These are phyloP conservation scores for Crypturellus undulatus DNA, from an alignment of 2,113 vertebrate genomes.

Conservation along the genomic window DNA sequence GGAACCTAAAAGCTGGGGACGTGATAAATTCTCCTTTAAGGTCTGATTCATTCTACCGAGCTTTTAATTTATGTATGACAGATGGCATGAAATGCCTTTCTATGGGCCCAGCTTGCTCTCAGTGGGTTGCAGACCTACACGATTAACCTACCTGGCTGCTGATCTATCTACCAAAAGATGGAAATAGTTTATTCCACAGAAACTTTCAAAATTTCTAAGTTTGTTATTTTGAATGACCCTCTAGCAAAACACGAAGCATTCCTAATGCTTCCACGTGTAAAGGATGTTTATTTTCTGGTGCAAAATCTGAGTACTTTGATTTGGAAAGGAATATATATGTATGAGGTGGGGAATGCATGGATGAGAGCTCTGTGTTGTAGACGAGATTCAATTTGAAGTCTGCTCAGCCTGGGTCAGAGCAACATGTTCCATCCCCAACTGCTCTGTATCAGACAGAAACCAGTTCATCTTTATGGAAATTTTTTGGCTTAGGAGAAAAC, in stretches of 20 bases:
- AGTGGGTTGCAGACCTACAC: background rate
- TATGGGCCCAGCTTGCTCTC: background rate
- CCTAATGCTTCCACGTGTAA: background rate
- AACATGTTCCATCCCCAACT: background rate
- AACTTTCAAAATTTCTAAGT: background rate
- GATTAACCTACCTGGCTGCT: background rate
- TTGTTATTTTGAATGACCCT: background rate
- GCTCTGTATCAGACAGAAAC: background rate
- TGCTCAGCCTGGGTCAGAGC: background rate
- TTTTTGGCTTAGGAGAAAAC: background rate
- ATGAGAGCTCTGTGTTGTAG: background rate
- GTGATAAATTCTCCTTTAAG: background rate
- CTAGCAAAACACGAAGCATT: background rate
- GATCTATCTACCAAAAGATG: background rate
- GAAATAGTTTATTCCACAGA: background rate
- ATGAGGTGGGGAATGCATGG: background rate
- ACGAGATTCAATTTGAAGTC: background rate
- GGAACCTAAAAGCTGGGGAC: background rate
- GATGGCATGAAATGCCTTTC: background rate
- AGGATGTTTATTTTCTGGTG: background rate
- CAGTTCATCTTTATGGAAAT: background rate
- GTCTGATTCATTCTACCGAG: background rate
- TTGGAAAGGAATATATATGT: background rate
- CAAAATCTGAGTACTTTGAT: background rate
- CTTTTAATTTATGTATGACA: background rate